Evolutionary conservation across 53 echinoderm and acorn worm genomes (phyloP).

Genomic region (Hippasteria phrygiana): DNA sequence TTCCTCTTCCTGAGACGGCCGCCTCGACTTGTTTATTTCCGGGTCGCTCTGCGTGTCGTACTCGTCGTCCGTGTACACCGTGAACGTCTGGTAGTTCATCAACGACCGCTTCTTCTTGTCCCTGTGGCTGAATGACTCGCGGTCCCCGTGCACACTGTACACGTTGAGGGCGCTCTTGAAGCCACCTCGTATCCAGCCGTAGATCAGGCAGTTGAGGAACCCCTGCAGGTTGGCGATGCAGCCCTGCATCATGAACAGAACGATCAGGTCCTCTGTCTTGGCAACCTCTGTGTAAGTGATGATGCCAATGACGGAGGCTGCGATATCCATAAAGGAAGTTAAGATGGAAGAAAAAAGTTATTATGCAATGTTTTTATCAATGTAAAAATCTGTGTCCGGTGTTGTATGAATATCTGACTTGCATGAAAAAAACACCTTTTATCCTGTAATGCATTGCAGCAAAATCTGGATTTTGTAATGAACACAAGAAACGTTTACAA

Average conservation of each 20-base stretch:
- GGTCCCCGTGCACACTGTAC: slow-evolving; percentile 42
- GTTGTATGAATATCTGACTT: too few relatives aligned
- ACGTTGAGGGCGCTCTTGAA: slow-evolving; percentile 72
- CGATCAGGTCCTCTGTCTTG: slow-evolving; percentile 40
- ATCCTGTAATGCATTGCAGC: too few relatives aligned
- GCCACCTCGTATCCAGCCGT: slow-evolving; percentile 74
- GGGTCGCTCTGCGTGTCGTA: slow-evolving; percentile 47
- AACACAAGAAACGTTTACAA: too few relatives aligned
- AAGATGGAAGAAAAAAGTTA: not conserved
- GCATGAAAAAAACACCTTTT: too few relatives aligned
- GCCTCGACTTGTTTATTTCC: slow-evolving; percentile 40
- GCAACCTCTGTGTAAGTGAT: slow-evolving; percentile 40
- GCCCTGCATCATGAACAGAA: slow-evolving; percentile 58
- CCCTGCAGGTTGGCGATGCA: slow-evolving; percentile 70
- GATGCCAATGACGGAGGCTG: slow-evolving; percentile 59
- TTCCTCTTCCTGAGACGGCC: slow-evolving; percentile 20
- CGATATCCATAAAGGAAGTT: not conserved
- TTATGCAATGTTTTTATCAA: not conserved
- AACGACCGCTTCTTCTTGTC: not conserved
- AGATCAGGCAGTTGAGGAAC: slow-evolving; percentile 73
- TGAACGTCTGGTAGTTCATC: slow-evolving; percentile 52
- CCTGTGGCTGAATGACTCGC: slow-evolving; percentile 21
- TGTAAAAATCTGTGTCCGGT: too few relatives aligned
- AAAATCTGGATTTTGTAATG: too few relatives aligned
- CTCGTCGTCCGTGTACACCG: slow-evolving; percentile 39